Conservation (phyloP, 2,888 invertebrate genomes). For the Unio pictorum region DNA sequence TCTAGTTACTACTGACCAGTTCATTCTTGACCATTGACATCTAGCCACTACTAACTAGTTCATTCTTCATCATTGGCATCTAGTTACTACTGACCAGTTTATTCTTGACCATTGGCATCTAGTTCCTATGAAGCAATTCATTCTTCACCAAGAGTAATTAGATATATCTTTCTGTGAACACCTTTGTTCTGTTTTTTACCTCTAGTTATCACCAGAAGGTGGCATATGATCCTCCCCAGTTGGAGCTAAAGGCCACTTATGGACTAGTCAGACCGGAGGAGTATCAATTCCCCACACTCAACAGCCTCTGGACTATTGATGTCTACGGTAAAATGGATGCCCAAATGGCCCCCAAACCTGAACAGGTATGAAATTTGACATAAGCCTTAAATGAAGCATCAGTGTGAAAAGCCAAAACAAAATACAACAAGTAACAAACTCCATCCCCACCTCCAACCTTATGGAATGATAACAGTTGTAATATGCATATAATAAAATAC, state of each 20-base stretch:
- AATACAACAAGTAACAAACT: too few species aligned
- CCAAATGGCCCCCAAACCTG: constrained; percentile 50
- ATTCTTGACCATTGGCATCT: too few species aligned
- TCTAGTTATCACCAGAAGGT: constrained; percentile 78
- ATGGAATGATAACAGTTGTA: too few species aligned
- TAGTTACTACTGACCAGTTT: too few species aligned
- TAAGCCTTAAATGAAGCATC: background rate
- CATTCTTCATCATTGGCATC: background rate
- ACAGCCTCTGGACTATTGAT: constrained; percentile 74
- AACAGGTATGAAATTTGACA: constrained; percentile 17
- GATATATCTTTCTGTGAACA: background rate
- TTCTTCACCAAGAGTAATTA: background rate
- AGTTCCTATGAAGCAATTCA: too few species aligned
- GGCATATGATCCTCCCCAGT: constrained; percentile 75
- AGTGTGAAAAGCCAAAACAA: too few species aligned
- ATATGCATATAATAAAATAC: too few species aligned
- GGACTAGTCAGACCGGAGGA: constrained; percentile 78
- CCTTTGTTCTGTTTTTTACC: constrained; percentile 4
- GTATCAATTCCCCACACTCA: constrained; percentile 74
- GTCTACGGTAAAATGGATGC: constrained; percentile 68
- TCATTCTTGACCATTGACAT: background rate
- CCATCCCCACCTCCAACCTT: too few species aligned
- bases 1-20: background rate
- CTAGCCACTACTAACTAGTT: background rate
- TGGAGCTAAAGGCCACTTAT: constrained; percentile 78